These are phyloP conservation scores for Tetanocera ferruginea DNA, from an alignment of 2,888 invertebrate genomes.

Conservation along the genomic window DNA sequence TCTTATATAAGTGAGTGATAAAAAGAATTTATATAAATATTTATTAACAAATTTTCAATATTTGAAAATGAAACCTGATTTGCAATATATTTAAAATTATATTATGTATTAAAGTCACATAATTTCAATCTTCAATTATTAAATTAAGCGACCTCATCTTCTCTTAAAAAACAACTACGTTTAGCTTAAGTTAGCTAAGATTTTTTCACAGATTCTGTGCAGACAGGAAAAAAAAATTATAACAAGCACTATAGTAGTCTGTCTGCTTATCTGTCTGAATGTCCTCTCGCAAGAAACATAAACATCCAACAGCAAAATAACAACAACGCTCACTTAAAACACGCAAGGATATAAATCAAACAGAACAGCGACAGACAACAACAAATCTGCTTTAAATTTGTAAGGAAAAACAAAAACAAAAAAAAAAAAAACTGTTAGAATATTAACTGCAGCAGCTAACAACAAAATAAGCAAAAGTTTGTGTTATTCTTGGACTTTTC, in stretches of 20 bases:
- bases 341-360: slow-evolving; percentile 13
- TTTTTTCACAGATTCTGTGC: too few relatives aligned
- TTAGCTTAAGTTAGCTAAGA: too few relatives aligned
- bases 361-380: neutral
- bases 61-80: too few relatives aligned
- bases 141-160: too few relatives aligned
- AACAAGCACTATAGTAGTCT: neutral
- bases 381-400: neutral
- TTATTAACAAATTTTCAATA: too few relatives aligned
- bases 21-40: too few relatives aligned
- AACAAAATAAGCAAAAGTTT: slow-evolving; percentile 26
- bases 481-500: neutral
- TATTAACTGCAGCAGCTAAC: neutral
- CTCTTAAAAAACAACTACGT: too few relatives aligned
- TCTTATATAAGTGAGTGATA: too few relatives aligned
- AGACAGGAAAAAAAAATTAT: too few relatives aligned
- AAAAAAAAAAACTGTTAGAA: neutral
- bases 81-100: too few relatives aligned
- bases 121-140: too few relatives aligned
- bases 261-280: slow-evolving; percentile 15
- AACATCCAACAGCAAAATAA: neutral
- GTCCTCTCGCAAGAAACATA: neutral
- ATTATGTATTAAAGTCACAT: too few relatives aligned
- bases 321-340: neutral
- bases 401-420: neutral